Evolutionary conservation across 1,140 invertebrate genomes (phyloP).

Genomic region (Brachionus manjavacas): DNA sequence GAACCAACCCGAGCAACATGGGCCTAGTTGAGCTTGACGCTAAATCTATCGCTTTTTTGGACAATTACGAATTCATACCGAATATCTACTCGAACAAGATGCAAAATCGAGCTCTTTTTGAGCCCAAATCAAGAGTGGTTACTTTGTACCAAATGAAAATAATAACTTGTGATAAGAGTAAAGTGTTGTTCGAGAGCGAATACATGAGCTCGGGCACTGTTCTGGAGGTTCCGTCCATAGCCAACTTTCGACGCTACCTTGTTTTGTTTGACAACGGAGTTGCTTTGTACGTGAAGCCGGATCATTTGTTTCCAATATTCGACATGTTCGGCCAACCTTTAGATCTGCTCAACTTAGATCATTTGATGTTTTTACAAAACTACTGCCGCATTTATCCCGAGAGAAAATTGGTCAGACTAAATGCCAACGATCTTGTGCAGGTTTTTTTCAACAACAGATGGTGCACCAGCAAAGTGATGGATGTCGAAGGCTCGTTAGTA

Average conservation of each 20-base stretch:
- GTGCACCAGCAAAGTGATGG: not conserved
- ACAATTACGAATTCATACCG: conserved; percentile 27
- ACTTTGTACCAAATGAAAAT: conserved; percentile 19
- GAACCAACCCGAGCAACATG: not conserved
- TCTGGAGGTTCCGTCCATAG: not conserved
- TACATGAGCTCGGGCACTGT: conserved; percentile 29
- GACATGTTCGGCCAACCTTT: not conserved
- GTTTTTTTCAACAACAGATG: conserved; percentile 31
- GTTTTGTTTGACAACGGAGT: conserved; percentile 38
- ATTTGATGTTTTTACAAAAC: not conserved
- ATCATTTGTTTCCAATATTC: conserved; percentile 12
- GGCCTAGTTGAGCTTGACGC: conserved; percentile 2
- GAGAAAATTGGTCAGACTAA: conserved; percentile 7
- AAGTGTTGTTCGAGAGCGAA: not conserved
- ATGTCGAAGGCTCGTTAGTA: conserved; percentile 19
- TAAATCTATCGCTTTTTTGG: conserved; percentile 21
- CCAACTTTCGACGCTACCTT: conserved; percentile 14
- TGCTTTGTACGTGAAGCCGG: not conserved
- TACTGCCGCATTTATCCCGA: conserved; percentile 41
- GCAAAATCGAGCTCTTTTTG: not conserved
- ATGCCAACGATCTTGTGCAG: not conserved
- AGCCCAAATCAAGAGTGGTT: conserved; percentile 1
- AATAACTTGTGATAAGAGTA: not conserved
- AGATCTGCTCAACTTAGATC: not conserved
- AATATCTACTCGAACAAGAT: not conserved